Base-by-base conservation (phyloP, 2,797 vertebrate species). In the Nannoperca obscura region DNA sequence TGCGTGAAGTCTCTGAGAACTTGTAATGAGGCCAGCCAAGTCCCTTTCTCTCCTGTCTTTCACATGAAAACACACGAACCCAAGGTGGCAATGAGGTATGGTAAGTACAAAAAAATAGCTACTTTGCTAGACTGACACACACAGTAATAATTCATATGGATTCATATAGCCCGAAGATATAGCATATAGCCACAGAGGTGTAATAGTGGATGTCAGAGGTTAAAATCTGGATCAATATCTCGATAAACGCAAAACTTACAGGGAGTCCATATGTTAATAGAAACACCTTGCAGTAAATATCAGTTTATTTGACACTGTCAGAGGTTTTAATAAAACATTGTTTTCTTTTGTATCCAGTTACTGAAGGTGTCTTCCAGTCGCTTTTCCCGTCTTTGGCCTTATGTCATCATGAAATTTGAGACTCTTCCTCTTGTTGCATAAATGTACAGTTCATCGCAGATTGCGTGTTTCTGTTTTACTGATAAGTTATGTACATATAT, bases 11-110 rank as follows among this genome's bases (percentile, higher is more conserved):
- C 75, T 68, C 53, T 3, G 2, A 71, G 65, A 84, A 85, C 46
- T 83, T 66, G 74, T 88, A 82, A 86, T 82, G 81, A 90, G 86
- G 78, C 71, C 83, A 75, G 63, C 70, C 44, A 66, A 78, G 74
- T 72, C 32, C 36, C 62, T 58, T 24, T 46, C 49, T 52, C 55
- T 58, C 44, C 79, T 54, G 57, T 69, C 47, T 74, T 46, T 78
- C 66, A 60, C 7, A 50, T 42, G 11, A 22, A 64, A 20, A 58
- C 53, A 57, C 74, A 59, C 30, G 34, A 22, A 57, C 3, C 7
- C 69, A 71, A 0, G 1, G 7, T 13, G 42, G 27, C 32, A 66
- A 34, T 17, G 42, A 74, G 60, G 57, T 58, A 64, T 34, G 30
- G 47, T 17, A 38, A 55, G 47, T 17, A 54, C 17, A 34, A 63